These are phyloP conservation scores for Pelagia noctiluca DNA, from an alignment of 30 jellyfish, hydroid and myxozoan species.

Conservation along the genomic window DNA sequence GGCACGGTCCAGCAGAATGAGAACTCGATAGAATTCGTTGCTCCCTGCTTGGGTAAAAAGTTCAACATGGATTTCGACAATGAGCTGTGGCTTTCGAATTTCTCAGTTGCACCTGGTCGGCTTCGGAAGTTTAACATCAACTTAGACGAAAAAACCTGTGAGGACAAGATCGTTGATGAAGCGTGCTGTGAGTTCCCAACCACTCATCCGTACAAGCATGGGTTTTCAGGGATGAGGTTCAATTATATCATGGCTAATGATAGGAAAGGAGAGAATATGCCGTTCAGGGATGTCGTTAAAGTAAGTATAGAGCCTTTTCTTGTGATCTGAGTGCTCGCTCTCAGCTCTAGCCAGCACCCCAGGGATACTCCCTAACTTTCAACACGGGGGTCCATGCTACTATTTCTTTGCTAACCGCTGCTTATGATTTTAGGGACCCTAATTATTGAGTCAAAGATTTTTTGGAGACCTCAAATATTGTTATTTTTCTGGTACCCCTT, in stretches of 20 bases:
- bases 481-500: not conserved
- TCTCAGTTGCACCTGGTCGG: constrained; percentile 90
- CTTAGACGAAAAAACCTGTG: constrained; percentile 53
- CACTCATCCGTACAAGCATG: constrained; percentile 93
- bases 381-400: too few species aligned
- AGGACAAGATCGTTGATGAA: constrained; percentile 52
- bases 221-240: constrained; percentile 78
- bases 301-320: constrained; percentile 40
- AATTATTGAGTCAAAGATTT: too few species aligned
- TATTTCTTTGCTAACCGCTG: too few species aligned
- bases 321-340: not conserved
- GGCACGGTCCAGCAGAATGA: constrained; percentile 88
- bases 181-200: constrained; percentile 92
- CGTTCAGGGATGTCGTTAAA: constrained; percentile 91
- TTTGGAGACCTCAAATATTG: too few species aligned
- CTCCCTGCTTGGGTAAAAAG: constrained; percentile 84
- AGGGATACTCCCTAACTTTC: too few species aligned
- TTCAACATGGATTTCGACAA: constrained; percentile 86
- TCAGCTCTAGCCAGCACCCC: too few species aligned
- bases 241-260: constrained; percentile 91
- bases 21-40: constrained; percentile 51
- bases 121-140: constrained; percentile 57
- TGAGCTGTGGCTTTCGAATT: constrained; percentile 80
- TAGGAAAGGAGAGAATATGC: constrained; percentile 71
- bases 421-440: too few species aligned